A percentile compares a stretch with the other conserved stretches of the same genome.
phyloP scores from a whole-genome alignment of 2,113 vertebrate genomes.

The Strigops habroptila region DNA sequence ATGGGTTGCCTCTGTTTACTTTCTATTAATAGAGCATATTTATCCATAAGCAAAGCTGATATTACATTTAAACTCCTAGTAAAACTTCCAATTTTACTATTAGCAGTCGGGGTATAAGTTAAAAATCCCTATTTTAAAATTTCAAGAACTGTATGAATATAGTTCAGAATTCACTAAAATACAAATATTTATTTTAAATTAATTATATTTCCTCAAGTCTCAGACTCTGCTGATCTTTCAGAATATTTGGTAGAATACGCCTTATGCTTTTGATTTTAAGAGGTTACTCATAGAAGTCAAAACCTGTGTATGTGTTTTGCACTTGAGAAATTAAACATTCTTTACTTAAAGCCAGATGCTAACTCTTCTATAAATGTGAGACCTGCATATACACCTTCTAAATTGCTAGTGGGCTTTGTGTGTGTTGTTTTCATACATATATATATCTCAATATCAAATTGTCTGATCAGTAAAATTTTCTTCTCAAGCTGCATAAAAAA shows the following conservation, averaged over 20 bases:
- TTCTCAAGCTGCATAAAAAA: slow-evolving; percentile 9
- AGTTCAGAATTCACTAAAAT: background rate
- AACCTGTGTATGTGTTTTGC: background rate
- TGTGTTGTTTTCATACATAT: background rate
- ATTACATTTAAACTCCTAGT: background rate
- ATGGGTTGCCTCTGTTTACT: background rate
- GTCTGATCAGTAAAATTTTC: background rate
- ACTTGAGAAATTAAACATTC: background rate
- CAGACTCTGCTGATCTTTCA: background rate
- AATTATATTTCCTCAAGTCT: background rate
- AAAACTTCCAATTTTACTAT: background rate
- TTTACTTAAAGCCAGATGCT: background rate
- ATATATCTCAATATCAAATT: background rate
- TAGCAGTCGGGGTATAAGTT: background rate
- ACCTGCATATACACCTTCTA: background rate
- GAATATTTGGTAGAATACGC: background rate
- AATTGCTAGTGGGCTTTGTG: background rate
- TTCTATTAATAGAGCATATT: background rate
- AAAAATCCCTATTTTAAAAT: background rate
- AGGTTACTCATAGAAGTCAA: background rate
- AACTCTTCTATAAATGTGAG: background rate
- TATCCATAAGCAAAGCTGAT: background rate
- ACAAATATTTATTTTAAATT: background rate
- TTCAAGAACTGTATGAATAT: background rate
- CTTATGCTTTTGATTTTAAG: background rate